These are phyloP conservation scores for Ceyx melanurus DNA, from an alignment of 2,113 vertebrate genomes.

Conservation along the genomic window DNA sequence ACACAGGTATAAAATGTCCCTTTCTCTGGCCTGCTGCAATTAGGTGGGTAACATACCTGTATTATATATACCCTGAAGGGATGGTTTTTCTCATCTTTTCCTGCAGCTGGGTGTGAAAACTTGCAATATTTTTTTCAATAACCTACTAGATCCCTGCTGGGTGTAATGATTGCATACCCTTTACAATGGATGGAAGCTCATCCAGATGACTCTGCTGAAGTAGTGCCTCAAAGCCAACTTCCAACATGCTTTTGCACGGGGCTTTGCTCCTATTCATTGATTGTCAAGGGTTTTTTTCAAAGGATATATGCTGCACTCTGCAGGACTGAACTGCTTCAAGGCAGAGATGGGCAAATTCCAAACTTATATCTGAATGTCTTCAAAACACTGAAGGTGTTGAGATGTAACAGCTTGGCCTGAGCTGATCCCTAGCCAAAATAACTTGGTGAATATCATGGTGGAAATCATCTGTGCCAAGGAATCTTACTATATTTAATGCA, in stretches of 20 bases:
- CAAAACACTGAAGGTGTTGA: conserved; percentile 37
- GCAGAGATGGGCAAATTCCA: conserved; percentile 13
- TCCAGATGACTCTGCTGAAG: background rate
- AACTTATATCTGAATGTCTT: background rate
- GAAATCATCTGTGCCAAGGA: conserved; percentile 45
- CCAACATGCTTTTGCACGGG: background rate
- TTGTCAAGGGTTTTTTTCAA: background rate
- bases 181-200: background rate
- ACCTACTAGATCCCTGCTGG: background rate
- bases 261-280: background rate
- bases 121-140: background rate
- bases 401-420: conserved; percentile 48
- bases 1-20: background rate
- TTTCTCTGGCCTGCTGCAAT: background rate
- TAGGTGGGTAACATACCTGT: background rate
- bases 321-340: background rate
- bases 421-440: conserved; percentile 54
- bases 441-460: conserved; percentile 17
- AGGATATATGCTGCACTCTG: background rate
- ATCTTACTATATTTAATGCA: conserved; percentile 36
- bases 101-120: background rate
- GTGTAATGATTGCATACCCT: background rate
- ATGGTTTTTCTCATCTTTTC: background rate
- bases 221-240: background rate
- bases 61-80: background rate